phyloP scores from a whole-genome alignment of 2,113 vertebrate genomes.

The Sinocyclocheilus rhinocerous region DNA sequence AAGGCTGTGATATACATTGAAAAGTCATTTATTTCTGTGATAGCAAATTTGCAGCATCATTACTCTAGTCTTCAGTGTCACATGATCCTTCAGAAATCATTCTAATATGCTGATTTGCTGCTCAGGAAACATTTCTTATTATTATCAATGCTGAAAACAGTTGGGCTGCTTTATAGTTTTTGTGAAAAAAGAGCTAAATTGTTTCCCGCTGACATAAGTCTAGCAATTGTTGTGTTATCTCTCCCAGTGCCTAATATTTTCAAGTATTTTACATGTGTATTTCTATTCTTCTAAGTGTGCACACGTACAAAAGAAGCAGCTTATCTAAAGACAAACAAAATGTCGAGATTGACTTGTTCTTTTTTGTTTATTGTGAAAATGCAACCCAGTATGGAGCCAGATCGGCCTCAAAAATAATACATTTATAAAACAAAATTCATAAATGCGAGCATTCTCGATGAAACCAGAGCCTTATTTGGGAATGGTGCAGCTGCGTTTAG shows the following conservation, averaged over 20 bases:
- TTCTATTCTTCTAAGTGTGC: background rate
- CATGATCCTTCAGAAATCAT: background rate
- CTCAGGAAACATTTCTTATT: background rate
- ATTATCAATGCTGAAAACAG: background rate
- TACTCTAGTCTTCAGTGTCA: too few relatives aligned
- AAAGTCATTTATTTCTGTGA: too few relatives aligned
- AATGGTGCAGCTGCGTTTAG: conserved; percentile 25
- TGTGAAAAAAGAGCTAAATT: background rate
- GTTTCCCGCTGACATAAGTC: background rate
- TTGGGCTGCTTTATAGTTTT: background rate
- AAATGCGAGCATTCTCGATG: background rate
- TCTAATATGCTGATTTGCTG: background rate
- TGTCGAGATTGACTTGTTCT: background rate
- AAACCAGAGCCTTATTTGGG: conserved; percentile 28
- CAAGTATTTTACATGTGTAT: background rate
- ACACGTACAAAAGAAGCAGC: background rate
- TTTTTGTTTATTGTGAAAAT: conserved; percentile 18
- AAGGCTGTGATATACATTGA: too few relatives aligned
- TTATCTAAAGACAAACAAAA: background rate
- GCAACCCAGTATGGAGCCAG: too few relatives aligned
- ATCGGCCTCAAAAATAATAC: too few relatives aligned
- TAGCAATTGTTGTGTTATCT: background rate
- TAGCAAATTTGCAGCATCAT: too few relatives aligned
- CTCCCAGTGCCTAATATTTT: background rate
- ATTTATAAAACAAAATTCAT: too few relatives aligned